Evolutionary conservation across 2,797 vertebrate genomes (phyloP).

Genomic region (Oreochromis grahami): DNA sequence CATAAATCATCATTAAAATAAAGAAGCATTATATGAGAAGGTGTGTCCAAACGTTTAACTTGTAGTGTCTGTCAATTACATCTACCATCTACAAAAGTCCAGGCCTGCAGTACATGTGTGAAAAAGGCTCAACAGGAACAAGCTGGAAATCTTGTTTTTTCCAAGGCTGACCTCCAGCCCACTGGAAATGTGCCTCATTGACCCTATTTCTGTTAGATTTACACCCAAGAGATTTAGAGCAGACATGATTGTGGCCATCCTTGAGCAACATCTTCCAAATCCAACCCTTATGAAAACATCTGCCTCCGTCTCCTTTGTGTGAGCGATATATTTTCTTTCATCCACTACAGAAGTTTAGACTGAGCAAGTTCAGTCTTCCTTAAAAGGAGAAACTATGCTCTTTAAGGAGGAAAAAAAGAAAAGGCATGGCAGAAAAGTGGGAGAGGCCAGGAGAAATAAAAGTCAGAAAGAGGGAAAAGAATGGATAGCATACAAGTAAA

Average conservation of each 20-base stretch:
- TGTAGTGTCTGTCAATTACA: background rate
- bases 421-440: conserved; percentile 57
- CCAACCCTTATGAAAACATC: conserved; percentile 63
- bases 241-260: conserved; percentile 20
- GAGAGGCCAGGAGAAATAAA: conserved; percentile 42
- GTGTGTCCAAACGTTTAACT: background rate
- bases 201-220: conserved; percentile 46
- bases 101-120: background rate
- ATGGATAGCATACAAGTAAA: conserved; percentile 18
- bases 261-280: conserved; percentile 29
- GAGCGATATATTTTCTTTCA: conserved; percentile 60
- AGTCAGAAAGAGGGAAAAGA: conserved; percentile 17
- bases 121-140: background rate
- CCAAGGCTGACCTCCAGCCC: background rate
- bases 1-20: background rate
- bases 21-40: background rate
- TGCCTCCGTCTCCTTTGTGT: conserved; percentile 57
- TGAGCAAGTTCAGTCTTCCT: conserved; percentile 64
- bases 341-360: conserved; percentile 59
- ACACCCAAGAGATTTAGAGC: conserved; percentile 41
- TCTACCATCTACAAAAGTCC: background rate
- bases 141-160: background rate
- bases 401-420: conserved; percentile 58
- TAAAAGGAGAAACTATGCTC: conserved; percentile 83
- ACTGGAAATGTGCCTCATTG: conserved; percentile 28